Evolutionary conservation across 2,113 vertebrate genomes (phyloP).

Genomic region (Sardina pilchardus): DNA sequence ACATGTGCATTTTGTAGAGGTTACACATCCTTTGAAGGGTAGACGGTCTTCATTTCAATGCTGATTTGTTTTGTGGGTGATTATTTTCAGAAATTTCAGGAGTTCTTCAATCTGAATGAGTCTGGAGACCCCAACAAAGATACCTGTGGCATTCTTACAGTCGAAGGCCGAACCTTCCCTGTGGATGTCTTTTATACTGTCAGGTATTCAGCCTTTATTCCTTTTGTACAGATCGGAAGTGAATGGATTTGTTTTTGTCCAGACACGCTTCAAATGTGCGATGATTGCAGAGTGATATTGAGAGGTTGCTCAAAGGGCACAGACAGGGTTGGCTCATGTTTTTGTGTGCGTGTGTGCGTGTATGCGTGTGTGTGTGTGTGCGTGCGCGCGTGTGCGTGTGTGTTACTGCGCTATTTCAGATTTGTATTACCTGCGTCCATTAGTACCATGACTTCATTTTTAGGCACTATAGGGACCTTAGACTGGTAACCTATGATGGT

Average conservation of each 20-base stretch:
- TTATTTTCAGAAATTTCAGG: conserved; percentile 87
- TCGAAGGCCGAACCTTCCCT: conserved; percentile 91
- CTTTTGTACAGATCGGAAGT: background rate
- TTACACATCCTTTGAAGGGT: background rate
- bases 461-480: too few relatives aligned
- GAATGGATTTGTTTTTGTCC: background rate
- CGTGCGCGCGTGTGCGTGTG: too few relatives aligned
- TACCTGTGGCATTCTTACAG: conserved; percentile 92
- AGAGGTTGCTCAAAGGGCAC: background rate
- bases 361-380: too few relatives aligned
- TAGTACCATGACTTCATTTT: too few relatives aligned
- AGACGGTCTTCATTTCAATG: background rate
- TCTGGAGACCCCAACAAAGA: conserved; percentile 86
- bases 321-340: background rate
- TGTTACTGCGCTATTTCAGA: background rate
- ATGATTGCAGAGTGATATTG: background rate
- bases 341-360: too few relatives aligned
- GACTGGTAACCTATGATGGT: too few relatives aligned
- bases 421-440: background rate
- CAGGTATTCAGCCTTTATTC: conserved; percentile 74
- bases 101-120: conserved; percentile 97
- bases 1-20: background rate
- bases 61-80: conserved; percentile 5
- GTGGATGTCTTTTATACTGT: conserved; percentile 97
- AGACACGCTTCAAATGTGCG: background rate